These are phyloP conservation scores for Diorhabda carinulata DNA, from an alignment of 1,140 invertebrate genomes.

Conservation along the genomic window DNA sequence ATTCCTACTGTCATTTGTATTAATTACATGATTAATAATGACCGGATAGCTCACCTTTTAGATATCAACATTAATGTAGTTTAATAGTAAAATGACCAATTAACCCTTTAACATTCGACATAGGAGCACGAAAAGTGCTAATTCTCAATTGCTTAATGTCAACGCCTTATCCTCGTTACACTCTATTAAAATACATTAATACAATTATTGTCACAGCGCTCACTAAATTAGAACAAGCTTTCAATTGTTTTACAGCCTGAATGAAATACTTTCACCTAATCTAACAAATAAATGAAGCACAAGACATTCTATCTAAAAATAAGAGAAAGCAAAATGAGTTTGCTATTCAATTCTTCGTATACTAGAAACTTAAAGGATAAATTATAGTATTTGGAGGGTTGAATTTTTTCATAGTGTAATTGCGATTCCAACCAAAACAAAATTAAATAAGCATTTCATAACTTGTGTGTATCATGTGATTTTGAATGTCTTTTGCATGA, in stretches of 20 bases:
- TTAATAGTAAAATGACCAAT: slow-evolving; percentile 1
- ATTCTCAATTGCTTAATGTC: background rate
- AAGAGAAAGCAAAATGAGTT: too few relatives aligned
- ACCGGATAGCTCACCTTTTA: background rate
- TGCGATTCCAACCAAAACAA: too few relatives aligned
- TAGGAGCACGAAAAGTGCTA: slow-evolving; percentile 1
- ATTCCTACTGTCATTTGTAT: too few relatives aligned
- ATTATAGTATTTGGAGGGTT: too few relatives aligned
- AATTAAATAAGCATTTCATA: too few relatives aligned
- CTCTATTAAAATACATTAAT: slow-evolving; percentile 1
- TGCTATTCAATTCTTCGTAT: too few relatives aligned
- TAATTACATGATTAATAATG: too few relatives aligned
- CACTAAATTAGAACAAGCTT: slow-evolving; percentile 1
- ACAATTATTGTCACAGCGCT: background rate
- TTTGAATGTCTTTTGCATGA: too few relatives aligned
- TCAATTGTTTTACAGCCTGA: background rate
- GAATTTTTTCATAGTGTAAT: too few relatives aligned
- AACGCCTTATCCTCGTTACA: background rate
- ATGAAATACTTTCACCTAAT: background rate
- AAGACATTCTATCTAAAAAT: too few relatives aligned
- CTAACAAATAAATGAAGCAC: background rate
- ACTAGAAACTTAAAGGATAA: too few relatives aligned
- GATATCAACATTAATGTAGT: background rate
- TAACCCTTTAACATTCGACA: slow-evolving; percentile 2
- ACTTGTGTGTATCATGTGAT: too few relatives aligned